Base-by-base conservation (phyloP, 2,888 invertebrate genomes). In the Mylabris sibirica region DNA sequence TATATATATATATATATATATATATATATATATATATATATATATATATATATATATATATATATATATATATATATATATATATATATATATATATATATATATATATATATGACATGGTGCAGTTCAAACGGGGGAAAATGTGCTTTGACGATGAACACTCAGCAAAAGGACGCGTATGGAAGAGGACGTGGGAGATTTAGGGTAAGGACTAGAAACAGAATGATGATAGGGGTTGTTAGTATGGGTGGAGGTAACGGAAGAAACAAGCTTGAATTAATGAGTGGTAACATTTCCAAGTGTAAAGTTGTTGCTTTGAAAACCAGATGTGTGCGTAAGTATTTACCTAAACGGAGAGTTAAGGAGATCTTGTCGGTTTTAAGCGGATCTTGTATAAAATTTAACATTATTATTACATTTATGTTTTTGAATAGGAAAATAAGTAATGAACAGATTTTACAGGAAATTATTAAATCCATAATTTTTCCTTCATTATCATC, bases 271-370 rank as follows among this genome's bases (percentile, higher is more conserved):
- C 75, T 76, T 79, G 79, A 80, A 80, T 80, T 80, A 80, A 80
- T 78, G 78, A 79, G 78, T 79, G 79, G 79, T 79, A 79, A 80
- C 80, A 80, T 79, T 80, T 80, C 78, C 78, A 77, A 79, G 79
- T 79, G 80, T 77, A 78, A 79, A 80, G 80, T 80, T 79, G 79
- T 76, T 74, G 78, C 76, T 77, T 75, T 78, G 77, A 78, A 75
- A 76, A 77, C 76, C 79, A 79, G 79, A 79, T 78, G 79, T 76
- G 79, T 79, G 77, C 78, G 78, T 78, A 77, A 78, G 75, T 77
- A 79, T 79, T 78, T 79, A 78, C 78, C 74, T 74, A 75, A 72
- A 75, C 78, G 76, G 72, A 74, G 74, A 76, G 75, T 76, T 76
- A 74, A n/a, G 74, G 76, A 73, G 76, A 78, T 75, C 75, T 77